phyloP scores from a whole-genome alignment of 2,888 invertebrate genomes.

The Dryocosmus kuriphilus region DNA sequence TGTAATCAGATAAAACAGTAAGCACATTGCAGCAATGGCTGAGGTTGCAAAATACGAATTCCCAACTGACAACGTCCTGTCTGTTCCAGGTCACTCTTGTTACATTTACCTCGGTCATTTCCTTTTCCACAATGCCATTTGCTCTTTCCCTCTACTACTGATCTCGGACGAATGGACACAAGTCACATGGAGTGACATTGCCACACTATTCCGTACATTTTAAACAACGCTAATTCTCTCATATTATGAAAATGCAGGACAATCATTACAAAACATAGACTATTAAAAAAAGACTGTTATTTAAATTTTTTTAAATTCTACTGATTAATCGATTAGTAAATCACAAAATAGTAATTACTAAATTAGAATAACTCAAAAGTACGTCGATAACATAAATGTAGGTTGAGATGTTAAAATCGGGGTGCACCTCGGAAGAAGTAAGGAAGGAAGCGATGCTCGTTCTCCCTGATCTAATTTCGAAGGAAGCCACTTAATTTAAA shows the following conservation, averaged over 20 bases:
- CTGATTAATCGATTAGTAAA: background rate
- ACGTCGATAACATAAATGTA: slow-evolving; percentile 30
- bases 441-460: slow-evolving; percentile 53
- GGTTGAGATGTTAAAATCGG: slow-evolving; percentile 47
- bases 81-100: background rate
- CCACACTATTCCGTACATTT: background rate
- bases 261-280: background rate
- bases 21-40: background rate
- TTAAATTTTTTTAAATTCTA: too few species aligned
- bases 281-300: too few species aligned
- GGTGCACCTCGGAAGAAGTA: slow-evolving; percentile 40
- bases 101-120: background rate
- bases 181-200: background rate
- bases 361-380: background rate
- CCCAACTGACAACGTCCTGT: background rate
- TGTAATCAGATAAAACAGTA: background rate
- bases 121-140: background rate
- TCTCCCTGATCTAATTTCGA: slow-evolving; percentile 72
- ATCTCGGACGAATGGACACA: background rate
- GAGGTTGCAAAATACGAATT: background rate
- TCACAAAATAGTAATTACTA: background rate
- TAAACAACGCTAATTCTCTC: background rate
- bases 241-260: background rate
- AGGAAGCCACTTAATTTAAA: slow-evolving; percentile 74
- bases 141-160: background rate